A percentile compares a stretch with the other conserved stretches of the same genome.
These are phyloP conservation scores for Struthidea cinerea DNA, from an alignment of 2,113 vertebrate genomes.

Conservation along the genomic window DNA sequence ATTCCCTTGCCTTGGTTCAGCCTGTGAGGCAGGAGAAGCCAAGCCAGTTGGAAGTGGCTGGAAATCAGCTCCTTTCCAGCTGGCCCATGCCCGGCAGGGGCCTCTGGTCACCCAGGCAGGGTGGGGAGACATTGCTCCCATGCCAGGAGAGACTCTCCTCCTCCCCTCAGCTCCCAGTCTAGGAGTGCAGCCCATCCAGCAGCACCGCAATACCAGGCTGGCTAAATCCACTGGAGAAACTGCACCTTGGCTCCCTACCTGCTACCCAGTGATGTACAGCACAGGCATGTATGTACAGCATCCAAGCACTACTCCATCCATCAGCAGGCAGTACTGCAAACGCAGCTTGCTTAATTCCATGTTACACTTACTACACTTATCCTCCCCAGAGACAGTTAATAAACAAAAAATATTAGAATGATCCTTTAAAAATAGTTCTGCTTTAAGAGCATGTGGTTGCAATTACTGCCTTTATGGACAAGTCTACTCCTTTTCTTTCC, in stretches of 20 bases:
- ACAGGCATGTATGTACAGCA: background rate
- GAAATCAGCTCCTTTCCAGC: background rate
- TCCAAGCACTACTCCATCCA: background rate
- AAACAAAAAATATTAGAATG: background rate
- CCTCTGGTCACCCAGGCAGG: background rate
- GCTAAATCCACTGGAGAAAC: background rate
- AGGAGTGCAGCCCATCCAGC: background rate
- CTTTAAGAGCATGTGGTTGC: constrained; percentile 17
- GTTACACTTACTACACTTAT: background rate
- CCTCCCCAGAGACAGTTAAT: background rate
- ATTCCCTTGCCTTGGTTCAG: background rate
- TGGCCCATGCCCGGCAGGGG: rapidly evolving
- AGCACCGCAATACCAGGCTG: background rate
- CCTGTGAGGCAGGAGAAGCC: background rate
- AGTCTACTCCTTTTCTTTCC: constrained; percentile 11
- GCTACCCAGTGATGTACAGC: rapidly evolving
- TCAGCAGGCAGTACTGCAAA: background rate
- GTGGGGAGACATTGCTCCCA: rapidly evolving
- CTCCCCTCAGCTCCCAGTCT: rapidly evolving
- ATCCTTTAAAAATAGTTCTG: background rate
- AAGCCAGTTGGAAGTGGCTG: background rate
- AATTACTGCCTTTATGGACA: constrained; percentile 1
- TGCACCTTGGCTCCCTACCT: background rate
- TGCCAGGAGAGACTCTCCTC: background rate
- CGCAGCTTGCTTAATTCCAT: background rate